Evolutionary conservation across 2,888 invertebrate species (phyloP).

Genomic region (Neoascia interrupta): DNA sequence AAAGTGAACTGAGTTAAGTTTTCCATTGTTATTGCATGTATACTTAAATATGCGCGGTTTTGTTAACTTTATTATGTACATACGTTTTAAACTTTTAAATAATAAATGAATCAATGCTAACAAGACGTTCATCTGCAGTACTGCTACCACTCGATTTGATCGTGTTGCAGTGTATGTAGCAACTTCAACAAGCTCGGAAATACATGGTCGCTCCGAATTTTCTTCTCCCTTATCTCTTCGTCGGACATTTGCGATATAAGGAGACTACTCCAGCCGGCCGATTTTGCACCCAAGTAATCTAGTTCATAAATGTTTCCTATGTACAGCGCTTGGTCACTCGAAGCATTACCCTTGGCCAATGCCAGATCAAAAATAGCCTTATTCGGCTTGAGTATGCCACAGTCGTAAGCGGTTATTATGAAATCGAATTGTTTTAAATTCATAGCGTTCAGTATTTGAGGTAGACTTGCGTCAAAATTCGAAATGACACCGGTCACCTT

Average conservation of each 20-base stretch:
- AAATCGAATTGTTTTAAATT: constrained; percentile 84
- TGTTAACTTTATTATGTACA: constrained; percentile 23
- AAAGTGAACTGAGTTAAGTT: constrained; percentile 52
- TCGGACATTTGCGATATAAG: constrained; percentile 68
- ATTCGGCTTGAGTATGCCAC: constrained; percentile 80
- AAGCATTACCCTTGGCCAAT: constrained; percentile 79
- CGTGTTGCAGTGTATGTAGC: constrained; percentile 72
- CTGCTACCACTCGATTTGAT: constrained; percentile 74
- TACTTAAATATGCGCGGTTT: constrained; percentile 18
- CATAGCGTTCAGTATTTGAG: constrained; percentile 84
- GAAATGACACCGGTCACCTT: constrained; percentile 88
- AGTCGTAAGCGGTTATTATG: constrained; percentile 88
- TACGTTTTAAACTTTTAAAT: constrained; percentile 34
- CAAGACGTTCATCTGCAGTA: neutral
- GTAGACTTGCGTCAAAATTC: constrained; percentile 92
- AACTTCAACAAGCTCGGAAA: constrained; percentile 72
- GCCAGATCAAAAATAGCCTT: constrained; percentile 79
- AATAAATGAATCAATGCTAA: constrained; percentile 41
- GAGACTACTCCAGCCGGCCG: constrained; percentile 80
- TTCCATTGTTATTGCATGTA: constrained; percentile 29
- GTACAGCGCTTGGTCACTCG: constrained; percentile 86
- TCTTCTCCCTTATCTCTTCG: constrained; percentile 18
- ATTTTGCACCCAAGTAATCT: constrained; percentile 89
- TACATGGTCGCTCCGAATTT: constrained; percentile 59
- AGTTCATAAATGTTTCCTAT: constrained; percentile 88